Evolutionary conservation across 2,797 vertebrate species (phyloP), one percentile per base, ranked within the genome.

Genomic region (Chanos chanos): DNA sequence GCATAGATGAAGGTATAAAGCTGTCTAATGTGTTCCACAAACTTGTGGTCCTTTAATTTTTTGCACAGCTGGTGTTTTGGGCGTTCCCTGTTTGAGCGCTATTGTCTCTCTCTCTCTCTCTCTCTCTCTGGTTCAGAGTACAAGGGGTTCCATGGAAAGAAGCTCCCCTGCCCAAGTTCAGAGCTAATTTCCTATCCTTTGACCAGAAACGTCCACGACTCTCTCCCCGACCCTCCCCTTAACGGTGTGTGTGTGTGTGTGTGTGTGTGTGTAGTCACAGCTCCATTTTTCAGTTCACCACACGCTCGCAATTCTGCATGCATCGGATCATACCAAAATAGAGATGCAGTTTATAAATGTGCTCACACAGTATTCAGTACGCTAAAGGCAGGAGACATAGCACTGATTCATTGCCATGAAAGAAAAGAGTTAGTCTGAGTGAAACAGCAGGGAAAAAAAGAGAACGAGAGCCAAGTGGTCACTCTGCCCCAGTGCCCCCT

Each of bases 141-240:
- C 73, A 81, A 86, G 67, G 76, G 66, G 70, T 80, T 86, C 63
- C 83, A 85, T 56, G 74, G 75, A 7, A 90, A 88, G 76, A 80
- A 73, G 68, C 77, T 87, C 28, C 65, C 82, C 0, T 75, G 80
- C 30, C 53, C 84, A 0, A 52, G 81, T 19, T 82, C 88, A 0
- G 74, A 78, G 48, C 77, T 91, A 13, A 76, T 86, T 62, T 85
- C 89, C 4, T 92, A 89, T 73, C 87, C 91, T 21, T 72, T 77
- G 10, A 73, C 78, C 18, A 66, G 87, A 67, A 79, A 73, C 3
- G 53, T 30, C 0, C 83, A 81, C 0, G 88, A 85, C 12, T 83
- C 84, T 51, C 78, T 91, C 1, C 85, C 81, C 1, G 68, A 3
- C 65, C 83, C 82, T 52, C 89, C 85, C 49, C 86, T 85, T 0